Evolutionary conservation across 1,140 invertebrate genomes (phyloP), one percentile per base, ranked within the genome.

Genomic region (Asbolus verrucosus): DNA sequence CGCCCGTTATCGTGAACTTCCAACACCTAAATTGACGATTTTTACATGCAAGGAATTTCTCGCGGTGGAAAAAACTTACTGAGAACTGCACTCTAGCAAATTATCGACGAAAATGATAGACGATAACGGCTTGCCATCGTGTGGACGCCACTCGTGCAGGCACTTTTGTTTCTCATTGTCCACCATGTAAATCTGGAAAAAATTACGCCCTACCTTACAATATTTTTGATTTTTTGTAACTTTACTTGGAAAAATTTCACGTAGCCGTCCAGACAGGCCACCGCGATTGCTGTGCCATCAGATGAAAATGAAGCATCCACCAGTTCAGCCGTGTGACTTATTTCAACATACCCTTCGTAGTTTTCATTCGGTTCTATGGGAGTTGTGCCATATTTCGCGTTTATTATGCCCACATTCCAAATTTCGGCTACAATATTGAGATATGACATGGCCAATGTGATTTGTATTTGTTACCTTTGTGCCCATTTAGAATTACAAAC

Each of bases 71-170:
- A n/a, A n/a, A n/a, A 87, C 92, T 92, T 84, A 96, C 94, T 95
- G 92, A 24, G 91, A 85, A 76, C 89, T 89, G 66, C 88, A 89
- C 75, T 90, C 88, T 77, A 92, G 92, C 75, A 95, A 91, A 82
- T 98, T 94, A 81, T 98, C 96, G 1, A 98, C 86, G 81, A 98
- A 98, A 78, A 94, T 94, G 0, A 98, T 82, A 13, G 88, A 94
- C 8, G 91, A 92, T 31, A 98, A 85, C 0, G 94, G 90, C 79
- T 91, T 88, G 4, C 94, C 93, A 69, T 88, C 89, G 80, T 98
- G 95, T 0, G 96, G 96, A 75, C 89, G 88, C 95, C 95, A 98
- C 75, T 94, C 87, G 82, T 97, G 94, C 19, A 97, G 82, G 83
- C 92, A 96, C 69, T 91, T 86, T 31, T 89, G 91, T 70, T 87